Evolutionary conservation across 2,797 vertebrate genomes (phyloP), one percentile per base, ranked within the genome.

Genomic region (Chelidonichthys spinosus): DNA sequence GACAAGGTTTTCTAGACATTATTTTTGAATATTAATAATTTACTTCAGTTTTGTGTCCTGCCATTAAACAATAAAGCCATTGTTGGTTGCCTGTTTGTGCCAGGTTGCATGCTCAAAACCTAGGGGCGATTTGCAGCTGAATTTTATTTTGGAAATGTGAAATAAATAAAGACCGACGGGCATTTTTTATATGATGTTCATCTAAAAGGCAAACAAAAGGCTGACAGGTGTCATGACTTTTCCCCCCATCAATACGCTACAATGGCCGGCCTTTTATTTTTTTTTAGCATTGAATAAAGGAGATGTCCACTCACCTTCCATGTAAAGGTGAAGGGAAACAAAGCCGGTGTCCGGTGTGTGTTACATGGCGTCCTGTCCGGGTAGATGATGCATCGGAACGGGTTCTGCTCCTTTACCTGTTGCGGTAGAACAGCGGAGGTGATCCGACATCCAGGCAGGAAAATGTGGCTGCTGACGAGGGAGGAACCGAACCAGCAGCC

Each of bases 371-470:
- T 52, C 39, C 33, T 2, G 11, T 32, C 40, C 43, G 6, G 15
- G 3, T 9, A 0, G 44, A 61, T 36, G 44, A 61, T 39, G 8
- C 9, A 8, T 18, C 2, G 0, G 1, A 71, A 58, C 11, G 10
- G 11, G 81, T 64, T 77, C 14, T 37, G 53, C 2, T 73, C 7
- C 4, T 87, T 90, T 92, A 93, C 92, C 91, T 92, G 92, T 93
- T 93, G 91, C 90, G 39, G 88, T 14, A 25, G 47, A 42, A 67
- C 1, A 54, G 72, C 81, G 50, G 76, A 1, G 77, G 6, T 40
- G 71, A 47, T 81, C 81, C 74, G 73, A 83, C 81, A 84, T 86
- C 80, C 85, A 83, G 78, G 36, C 72, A 58, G 87, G 64, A 55
- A 63, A 67, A 78, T 52, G 25, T 15, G 11, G 74, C 72, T 66